These are phyloP conservation scores for Andrena bucephala DNA, from an alignment of 2,888 invertebrate species.

Conservation along the genomic window DNA sequence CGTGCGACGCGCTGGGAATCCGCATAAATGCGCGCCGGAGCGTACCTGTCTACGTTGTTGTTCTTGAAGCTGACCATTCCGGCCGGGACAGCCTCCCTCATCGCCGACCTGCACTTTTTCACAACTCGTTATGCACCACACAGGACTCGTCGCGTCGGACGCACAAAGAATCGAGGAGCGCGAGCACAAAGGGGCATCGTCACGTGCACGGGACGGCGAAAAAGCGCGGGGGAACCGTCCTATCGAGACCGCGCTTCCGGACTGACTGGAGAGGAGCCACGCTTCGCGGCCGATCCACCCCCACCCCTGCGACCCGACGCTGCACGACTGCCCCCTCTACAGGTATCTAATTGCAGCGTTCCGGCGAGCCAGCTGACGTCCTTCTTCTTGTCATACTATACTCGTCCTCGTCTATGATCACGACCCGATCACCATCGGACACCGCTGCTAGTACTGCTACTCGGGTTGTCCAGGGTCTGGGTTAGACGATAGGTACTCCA, in stretches of 20 bases:
- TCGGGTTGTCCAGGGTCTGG: slow-evolving; percentile 45
- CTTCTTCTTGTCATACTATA: slow-evolving; percentile 43
- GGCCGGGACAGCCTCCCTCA: slow-evolving; percentile 29
- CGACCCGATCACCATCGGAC: slow-evolving; percentile 33
- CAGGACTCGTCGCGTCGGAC: background rate
- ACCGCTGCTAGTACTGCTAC: slow-evolving; percentile 1
- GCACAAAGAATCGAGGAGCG: background rate
- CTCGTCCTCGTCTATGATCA: slow-evolving; percentile 26
- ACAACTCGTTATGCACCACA: slow-evolving; percentile 24
- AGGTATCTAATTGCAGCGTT: slow-evolving; percentile 43
- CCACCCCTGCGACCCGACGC: slow-evolving; percentile 42
- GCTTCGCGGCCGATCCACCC: slow-evolving; percentile 70
- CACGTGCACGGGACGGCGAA: slow-evolving; percentile 50
- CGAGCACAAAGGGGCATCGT: slow-evolving; percentile 28
- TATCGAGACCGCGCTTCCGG: slow-evolving; percentile 76
- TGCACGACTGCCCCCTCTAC: background rate
- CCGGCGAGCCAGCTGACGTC: slow-evolving; percentile 54
- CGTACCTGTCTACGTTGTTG: slow-evolving; percentile 72
- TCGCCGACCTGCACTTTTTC: slow-evolving; percentile 16
- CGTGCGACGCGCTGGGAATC: slow-evolving; percentile 30
- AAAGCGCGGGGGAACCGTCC: slow-evolving; percentile 40
- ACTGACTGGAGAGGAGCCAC: slow-evolving; percentile 76
- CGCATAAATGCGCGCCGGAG: slow-evolving; percentile 29
- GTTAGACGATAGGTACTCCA: background rate
- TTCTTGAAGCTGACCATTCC: slow-evolving; percentile 78